phyloP scores from a whole-genome alignment of 2,113 vertebrate species.

The Odocoileus hemionus region DNA sequence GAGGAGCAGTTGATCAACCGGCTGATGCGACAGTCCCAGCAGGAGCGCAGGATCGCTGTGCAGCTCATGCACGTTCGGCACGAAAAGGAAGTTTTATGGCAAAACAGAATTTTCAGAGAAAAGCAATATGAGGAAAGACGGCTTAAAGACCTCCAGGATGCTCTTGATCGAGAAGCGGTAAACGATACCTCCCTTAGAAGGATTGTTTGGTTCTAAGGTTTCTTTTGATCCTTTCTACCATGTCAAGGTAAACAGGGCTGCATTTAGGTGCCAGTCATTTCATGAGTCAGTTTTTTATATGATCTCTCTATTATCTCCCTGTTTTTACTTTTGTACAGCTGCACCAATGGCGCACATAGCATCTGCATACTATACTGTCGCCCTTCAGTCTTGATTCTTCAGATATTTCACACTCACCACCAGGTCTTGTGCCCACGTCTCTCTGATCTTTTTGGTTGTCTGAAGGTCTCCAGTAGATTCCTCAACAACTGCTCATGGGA shows the following conservation, averaged over 20 bases:
- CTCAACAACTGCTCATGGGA: not conserved
- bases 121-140: conserved; percentile 89
- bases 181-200: conserved; percentile 19
- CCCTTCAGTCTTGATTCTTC: not conserved
- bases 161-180: conserved; percentile 92
- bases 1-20: conserved; percentile 90
- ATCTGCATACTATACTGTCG: not conserved
- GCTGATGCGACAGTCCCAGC: conserved; percentile 90
- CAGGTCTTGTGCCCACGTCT: not conserved
- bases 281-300: not conserved
- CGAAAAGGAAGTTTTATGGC: conserved; percentile 90
- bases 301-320: not conserved
- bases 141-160: conserved; percentile 88
- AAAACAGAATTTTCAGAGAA: conserved; percentile 91
- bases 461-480: not conserved
- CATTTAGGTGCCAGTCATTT: not conserved
- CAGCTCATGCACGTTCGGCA: conserved; percentile 91
- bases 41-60: conserved; percentile 88
- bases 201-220: not conserved
- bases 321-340: not conserved
- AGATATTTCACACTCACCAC: not conserved
- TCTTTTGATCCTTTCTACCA: not conserved
- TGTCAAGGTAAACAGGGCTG: not conserved
- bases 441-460: not conserved
- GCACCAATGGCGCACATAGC: accelerated